Evolutionary conservation across 2,888 invertebrate genomes (phyloP), one percentile per base, ranked within the genome.

Genomic region (Acleris sparsana): DNA sequence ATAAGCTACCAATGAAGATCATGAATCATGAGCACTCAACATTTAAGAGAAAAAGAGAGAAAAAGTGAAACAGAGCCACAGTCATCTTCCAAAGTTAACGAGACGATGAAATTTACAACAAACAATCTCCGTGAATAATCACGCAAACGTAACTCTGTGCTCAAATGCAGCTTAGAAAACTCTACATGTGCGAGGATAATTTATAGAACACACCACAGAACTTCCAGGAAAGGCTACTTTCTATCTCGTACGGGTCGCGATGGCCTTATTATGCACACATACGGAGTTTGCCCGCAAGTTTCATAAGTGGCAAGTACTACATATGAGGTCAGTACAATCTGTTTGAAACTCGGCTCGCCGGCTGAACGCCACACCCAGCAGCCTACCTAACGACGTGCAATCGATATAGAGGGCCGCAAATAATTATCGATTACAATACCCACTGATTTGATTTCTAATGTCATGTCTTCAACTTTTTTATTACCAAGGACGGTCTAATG

Each of bases 351-450:
- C 43, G 43, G 39, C 56, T 9, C 56, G 39, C 20, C 46, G 18
- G 18, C 49, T 62, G 62, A 49, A 56, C 56, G 43, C 25, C 25
- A 43, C 25, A 43, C 49, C 43, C 43, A 43, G 43, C 18, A 55
- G 49, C 18, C 39, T 49, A 13, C 9, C 1, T 13, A 20, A 22
- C 44, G 20, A 16, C 39, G 16, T 18, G 22, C 22, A 49, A 59
- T 64, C 63, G 46, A 64, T 59, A 53, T 48, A 59, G 59, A 43
- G 58, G 48, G 17, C 48, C 25, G 59, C 48, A 64, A 64, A 59
- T 64, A 53, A 63, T 58, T 58, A 63, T 63, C 52, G 52, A 58
- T 39, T 4, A 33, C 25, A 6, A 25, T 25, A 25, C 25, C 3
- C 0, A 25, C 25, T 25, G 25, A 25, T 5, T 25, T 5, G 25